Conservation (phyloP, 2,797 vertebrate genomes). For the Synaphobranchus kaupii region DNA sequence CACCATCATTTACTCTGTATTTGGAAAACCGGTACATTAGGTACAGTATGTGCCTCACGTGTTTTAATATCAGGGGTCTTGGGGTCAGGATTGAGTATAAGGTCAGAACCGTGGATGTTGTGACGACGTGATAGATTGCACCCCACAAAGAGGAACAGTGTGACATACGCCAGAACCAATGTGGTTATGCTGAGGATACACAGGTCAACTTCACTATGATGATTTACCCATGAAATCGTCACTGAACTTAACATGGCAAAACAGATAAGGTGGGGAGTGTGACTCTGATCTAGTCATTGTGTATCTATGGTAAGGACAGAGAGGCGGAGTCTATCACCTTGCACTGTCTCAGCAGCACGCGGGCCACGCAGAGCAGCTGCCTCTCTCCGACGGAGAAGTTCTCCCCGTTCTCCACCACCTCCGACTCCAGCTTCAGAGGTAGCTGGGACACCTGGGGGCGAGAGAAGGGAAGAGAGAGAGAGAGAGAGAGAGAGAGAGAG, state of each 20-base stretch:
- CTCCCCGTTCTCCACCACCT: slow-evolving; percentile 90
- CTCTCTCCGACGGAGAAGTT: slow-evolving; percentile 91
- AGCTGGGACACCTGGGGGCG: slow-evolving; percentile 80
- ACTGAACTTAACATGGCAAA: not conserved
- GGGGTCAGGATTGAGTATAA: not conserved
- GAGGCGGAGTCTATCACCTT: slow-evolving; percentile 68
- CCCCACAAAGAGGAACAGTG: not conserved
- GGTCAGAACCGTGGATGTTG: not conserved
- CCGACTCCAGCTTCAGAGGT: slow-evolving; percentile 87
- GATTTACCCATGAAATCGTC: not conserved
- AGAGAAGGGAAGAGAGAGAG: not conserved
- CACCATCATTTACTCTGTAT: not conserved
- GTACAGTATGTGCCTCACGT: not conserved
- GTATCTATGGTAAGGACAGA: not conserved
- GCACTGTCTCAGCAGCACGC: slow-evolving; percentile 83
- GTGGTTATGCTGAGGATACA: not conserved
- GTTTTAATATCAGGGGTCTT: not conserved
- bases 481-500: not conserved
- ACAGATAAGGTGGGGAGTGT: not conserved
- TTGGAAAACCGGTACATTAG: slow-evolving; percentile 5
- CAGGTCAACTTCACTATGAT: not conserved
- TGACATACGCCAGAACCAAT: not conserved
- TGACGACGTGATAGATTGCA: not conserved
- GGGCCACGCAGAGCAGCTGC: slow-evolving; percentile 86
- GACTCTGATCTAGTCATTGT: not conserved